Percentiles rank a stretch among this genome's conserved stretches.
These are phyloP conservation scores for Avahi laniger DNA, from an alignment of 2,797 vertebrate genomes.

Conservation along the genomic window DNA sequence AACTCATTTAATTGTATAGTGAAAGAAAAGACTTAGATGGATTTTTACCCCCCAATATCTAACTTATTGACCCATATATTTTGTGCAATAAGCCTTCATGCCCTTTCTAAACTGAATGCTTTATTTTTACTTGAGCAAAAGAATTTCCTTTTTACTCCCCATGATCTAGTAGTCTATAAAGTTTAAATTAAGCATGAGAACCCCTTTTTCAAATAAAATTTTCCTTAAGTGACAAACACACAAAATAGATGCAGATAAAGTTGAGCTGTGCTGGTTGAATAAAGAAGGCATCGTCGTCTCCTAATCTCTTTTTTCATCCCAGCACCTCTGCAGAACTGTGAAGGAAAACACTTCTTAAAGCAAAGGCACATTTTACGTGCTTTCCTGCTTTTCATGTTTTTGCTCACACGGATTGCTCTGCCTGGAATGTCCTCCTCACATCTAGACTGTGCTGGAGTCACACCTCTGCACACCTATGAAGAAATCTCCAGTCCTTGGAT, in stretches of 20 bases:
- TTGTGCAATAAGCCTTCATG: not conserved
- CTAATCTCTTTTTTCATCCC: not conserved
- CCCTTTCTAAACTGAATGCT: not conserved
- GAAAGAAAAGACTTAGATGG: not conserved
- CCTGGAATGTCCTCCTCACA: not conserved
- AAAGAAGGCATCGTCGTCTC: not conserved
- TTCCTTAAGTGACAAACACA: not conserved
- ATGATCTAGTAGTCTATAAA: not conserved
- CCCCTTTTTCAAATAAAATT: not conserved
- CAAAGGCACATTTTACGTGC: not conserved
- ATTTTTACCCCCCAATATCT: not conserved
- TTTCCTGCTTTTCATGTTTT: not conserved
- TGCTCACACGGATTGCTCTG: not conserved
- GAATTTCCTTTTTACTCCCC: not conserved
- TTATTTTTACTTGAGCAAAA: slow-evolving; percentile 24
- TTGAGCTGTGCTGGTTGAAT: not conserved
- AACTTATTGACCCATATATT: not conserved
- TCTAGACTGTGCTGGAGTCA: not conserved
- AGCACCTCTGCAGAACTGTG: not conserved
- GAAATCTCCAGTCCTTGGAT: not conserved
- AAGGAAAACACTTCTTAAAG: not conserved
- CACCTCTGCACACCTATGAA: not conserved
- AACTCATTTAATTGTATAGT: not conserved
- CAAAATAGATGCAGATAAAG: not conserved
- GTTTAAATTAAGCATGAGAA: slow-evolving; percentile 8